Base-by-base conservation (phyloP, 1,140 invertebrate species). In the Acromyrmex heyeri region DNA sequence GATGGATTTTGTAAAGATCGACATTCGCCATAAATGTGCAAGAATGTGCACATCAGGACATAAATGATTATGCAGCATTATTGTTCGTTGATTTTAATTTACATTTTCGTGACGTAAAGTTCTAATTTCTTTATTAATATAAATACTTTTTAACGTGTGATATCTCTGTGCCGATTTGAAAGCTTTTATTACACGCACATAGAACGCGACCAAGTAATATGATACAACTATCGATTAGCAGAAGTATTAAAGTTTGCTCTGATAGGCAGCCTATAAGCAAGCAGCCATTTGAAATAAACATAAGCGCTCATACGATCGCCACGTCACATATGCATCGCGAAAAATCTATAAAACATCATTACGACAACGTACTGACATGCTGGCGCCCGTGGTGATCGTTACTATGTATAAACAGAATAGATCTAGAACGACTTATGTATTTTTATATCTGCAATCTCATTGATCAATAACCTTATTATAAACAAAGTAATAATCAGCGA, bases 321-420 rank as follows among this genome's bases (percentile, higher is more conserved):
- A 95, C 94, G 94, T 95, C 94, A 95, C 90, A 89, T 91, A 83
- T 91, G 87, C 81, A 83, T 85, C 57, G 89, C 88, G 86, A 93
- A 93, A 93, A 93, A 93, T 93, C 93, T 93, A 94, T 94, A 94
- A 88, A 88, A 76, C 89, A 92, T 91, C 91, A 90, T 92, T 87
- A 90, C 92, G 90, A 89, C 88, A 83, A 77, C 50, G 86, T 87
- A 92, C 90, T 93, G 92, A 91, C 91, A 93, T 93, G 92, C 92
- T 91, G 93, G 93, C 90, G 91, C 91, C 93, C 90, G 93, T 85
- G 82, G 48, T 78, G 82, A 78, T 85, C 72, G 70, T 38, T 78
- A 50, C 53, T 21, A 53, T 70, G 70, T 86, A 86, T 79, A 90
- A 87, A 86, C 86, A 78, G 78, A 61, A n/a, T 86, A 88, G 73